Evolutionary conservation across 2,888 invertebrate species (phyloP).

Genomic region (Oligia latruncula): DNA sequence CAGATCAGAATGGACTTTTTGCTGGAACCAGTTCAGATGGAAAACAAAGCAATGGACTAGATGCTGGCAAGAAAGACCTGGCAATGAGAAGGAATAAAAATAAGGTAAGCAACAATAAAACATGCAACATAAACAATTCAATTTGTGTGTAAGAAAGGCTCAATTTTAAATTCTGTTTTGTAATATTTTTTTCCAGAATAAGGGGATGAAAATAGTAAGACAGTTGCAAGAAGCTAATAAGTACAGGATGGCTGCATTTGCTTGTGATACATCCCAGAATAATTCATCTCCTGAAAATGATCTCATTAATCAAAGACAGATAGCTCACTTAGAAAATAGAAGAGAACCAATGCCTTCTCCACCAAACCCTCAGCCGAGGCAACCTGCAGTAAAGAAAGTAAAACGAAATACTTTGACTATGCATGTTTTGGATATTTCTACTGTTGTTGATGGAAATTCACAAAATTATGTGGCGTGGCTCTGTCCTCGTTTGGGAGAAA

Average conservation of each 20-base stretch:
- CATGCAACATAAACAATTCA: not conserved
- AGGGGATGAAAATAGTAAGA: constrained; percentile 86
- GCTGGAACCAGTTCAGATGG: constrained; percentile 75
- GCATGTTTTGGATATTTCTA: constrained; percentile 96
- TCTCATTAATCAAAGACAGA: constrained; percentile 87
- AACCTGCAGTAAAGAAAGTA: constrained; percentile 90
- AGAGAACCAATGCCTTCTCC: constrained; percentile 80
- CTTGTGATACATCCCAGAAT: constrained; percentile 82
- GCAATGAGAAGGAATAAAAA: constrained; percentile 83
- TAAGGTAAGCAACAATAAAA: constrained; percentile 71
- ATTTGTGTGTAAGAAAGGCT: not conserved
- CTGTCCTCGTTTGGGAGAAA: constrained; percentile 92
- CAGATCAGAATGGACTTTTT: constrained; percentile 66
- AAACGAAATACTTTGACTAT: constrained; percentile 93
- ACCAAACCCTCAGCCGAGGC: constrained; percentile 77
- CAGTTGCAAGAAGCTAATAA: constrained; percentile 88
- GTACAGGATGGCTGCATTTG: constrained; percentile 89
- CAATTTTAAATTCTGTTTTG: not conserved
- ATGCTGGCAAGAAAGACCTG: constrained; percentile 80
- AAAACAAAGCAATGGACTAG: constrained; percentile 74
- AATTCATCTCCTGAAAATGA: constrained; percentile 84
- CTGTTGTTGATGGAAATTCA: constrained; percentile 91
- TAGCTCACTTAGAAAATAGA: constrained; percentile 85
- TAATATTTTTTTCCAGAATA: constrained; percentile 82
- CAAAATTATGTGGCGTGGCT: constrained; percentile 93